Evolutionary conservation across 2,888 invertebrate species (phyloP).

Genomic region (Pseudolycoriella hygida): DNA sequence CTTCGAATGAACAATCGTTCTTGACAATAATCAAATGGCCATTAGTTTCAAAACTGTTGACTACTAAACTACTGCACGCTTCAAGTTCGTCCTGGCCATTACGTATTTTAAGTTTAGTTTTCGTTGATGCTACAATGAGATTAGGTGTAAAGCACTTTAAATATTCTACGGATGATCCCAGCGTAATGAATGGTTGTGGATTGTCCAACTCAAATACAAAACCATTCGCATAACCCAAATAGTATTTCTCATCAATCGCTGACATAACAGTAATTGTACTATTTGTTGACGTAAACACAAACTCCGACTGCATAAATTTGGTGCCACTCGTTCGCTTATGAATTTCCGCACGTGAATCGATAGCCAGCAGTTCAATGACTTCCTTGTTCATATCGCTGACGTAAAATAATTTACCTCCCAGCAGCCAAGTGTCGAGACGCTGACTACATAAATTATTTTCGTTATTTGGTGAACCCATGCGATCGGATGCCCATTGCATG

Average conservation of each 20-base stretch:
- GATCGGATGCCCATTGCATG: slow-evolving; percentile 18
- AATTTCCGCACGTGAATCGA: slow-evolving; percentile 20
- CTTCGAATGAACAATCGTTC: slow-evolving; percentile 8
- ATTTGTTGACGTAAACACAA: background rate
- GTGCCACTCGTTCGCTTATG: background rate
- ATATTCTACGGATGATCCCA: background rate
- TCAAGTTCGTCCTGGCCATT: background rate
- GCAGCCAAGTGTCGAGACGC: slow-evolving; percentile 20
- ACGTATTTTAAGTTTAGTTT: background rate
- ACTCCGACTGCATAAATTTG: background rate
- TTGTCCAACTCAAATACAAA: slow-evolving; percentile 1
- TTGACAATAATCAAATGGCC: slow-evolving; percentile 5
- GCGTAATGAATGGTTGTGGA: slow-evolving; percentile 2
- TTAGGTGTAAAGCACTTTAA: slow-evolving; percentile 3
- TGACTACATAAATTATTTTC: slow-evolving; percentile 13
- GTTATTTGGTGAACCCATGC: slow-evolving; percentile 12
- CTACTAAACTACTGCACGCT: background rate
- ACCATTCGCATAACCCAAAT: background rate
- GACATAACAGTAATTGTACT: background rate
- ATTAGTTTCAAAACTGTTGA: slow-evolving; percentile 1
- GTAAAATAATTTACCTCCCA: slow-evolving; percentile 18
- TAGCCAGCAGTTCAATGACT: slow-evolving; percentile 16
- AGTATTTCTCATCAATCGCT: background rate
- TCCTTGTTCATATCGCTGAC: slow-evolving; percentile 13
- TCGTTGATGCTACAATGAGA: slow-evolving; percentile 2